phyloP scores from a whole-genome alignment of 2,888 invertebrate genomes.

The Eudiplozoon nipponicum region DNA sequence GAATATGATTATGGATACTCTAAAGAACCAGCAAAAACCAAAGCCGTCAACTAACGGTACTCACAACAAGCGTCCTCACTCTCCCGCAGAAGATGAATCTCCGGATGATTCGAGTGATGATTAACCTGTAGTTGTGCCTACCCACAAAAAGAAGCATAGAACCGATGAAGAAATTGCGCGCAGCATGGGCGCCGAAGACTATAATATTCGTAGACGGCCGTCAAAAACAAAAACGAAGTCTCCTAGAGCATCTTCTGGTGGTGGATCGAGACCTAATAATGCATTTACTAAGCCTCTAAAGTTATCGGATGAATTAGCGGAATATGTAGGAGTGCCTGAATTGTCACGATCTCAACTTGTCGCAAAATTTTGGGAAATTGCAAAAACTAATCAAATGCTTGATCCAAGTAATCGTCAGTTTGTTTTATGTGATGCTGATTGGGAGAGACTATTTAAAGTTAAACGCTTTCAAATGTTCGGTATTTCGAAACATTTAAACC shows the following conservation, averaged over 20 bases:
- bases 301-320: background rate
- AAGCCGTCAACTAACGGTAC: background rate
- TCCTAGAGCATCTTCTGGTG: background rate
- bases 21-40: background rate
- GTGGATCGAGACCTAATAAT: background rate
- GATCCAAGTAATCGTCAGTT: constrained; percentile 7
- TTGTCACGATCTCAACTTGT: constrained; percentile 2
- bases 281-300: constrained; percentile 5
- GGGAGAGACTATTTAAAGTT: constrained; percentile 2
- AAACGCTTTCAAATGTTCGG: constrained; percentile 3
- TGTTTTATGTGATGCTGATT: constrained; percentile 6
- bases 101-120: background rate
- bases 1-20: background rate
- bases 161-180: background rate
- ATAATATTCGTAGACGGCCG: background rate
- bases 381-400: constrained; percentile 11
- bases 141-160: background rate
- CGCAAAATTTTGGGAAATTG: constrained; percentile 8
- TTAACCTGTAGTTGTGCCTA: background rate
- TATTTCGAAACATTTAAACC: constrained; percentile 1
- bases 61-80: background rate
- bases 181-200: background rate
- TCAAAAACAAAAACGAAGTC: background rate
- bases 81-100: background rate
- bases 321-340: constrained; percentile 1